These are phyloP conservation scores for Tyto alba DNA, from an alignment of 2,113 vertebrate species.

Conservation along the genomic window DNA sequence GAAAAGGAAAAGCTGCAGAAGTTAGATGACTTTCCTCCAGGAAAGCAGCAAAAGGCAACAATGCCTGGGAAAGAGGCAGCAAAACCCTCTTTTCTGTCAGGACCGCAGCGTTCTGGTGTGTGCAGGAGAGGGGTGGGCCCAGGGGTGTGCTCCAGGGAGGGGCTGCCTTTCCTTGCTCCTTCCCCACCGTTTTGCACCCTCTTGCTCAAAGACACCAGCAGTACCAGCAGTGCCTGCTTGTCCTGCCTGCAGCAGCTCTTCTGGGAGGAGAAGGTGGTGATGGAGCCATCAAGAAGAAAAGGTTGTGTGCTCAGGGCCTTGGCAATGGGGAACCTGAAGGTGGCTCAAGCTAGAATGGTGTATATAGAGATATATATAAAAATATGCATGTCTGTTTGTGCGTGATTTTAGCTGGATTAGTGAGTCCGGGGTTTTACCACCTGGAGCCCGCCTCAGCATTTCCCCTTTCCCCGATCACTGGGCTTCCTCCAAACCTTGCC, in stretches of 20 bases:
- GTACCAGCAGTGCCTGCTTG: neutral
- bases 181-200: neutral
- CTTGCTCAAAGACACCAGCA: neutral
- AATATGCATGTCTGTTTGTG: accelerated
- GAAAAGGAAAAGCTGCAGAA: neutral
- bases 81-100: neutral
- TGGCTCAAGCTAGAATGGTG: neutral
- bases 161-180: neutral
- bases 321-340: neutral
- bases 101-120: accelerated
- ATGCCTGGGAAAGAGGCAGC: neutral
- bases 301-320: neutral
- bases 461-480: neutral
- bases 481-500: neutral
- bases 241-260: neutral
- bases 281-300: neutral
- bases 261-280: neutral
- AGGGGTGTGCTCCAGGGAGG: neutral
- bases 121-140: neutral
- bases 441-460: neutral
- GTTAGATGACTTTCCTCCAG: neutral
- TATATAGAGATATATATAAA: neutral
- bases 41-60: neutral
- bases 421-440: neutral
- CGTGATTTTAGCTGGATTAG: neutral